Percentiles rank a stretch among this genome's conserved stretches.
Conservation (phyloP, 2,797 vertebrate species). For the Adelosebastes latens region DNA sequence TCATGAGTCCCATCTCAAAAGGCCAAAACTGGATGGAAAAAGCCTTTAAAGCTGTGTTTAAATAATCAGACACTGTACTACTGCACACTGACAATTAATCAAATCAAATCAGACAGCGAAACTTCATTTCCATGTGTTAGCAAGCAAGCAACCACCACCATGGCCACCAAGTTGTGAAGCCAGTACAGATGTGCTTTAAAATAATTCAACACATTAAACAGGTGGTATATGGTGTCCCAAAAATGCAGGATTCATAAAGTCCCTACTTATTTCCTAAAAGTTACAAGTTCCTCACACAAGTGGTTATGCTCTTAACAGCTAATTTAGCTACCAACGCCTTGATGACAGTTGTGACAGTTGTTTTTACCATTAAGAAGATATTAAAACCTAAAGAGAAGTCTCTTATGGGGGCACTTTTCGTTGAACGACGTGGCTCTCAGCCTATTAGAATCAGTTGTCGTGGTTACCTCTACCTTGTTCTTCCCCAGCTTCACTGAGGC, state of each 20-base stretch:
- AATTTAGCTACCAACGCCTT: not conserved
- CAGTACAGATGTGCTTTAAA: not conserved
- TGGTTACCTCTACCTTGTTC: not conserved
- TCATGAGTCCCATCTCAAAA: conserved; percentile 20
- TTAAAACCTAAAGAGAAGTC: not conserved
- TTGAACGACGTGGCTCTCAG: not conserved
- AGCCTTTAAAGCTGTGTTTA: conserved; percentile 10
- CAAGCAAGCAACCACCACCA: not conserved
- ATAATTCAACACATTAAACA: not conserved
- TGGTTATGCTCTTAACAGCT: not conserved
- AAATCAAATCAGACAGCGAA: conserved; percentile 16
- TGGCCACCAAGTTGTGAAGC: not conserved
- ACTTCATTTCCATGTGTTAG: not conserved
- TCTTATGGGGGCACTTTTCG: not conserved
- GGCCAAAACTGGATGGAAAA: conserved; percentile 4
- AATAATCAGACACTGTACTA: conserved; percentile 32
- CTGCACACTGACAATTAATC: conserved; percentile 17
- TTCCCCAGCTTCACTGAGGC: not conserved
- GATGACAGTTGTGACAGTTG: not conserved
- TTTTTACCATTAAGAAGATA: not conserved
- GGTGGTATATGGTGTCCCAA: not conserved
- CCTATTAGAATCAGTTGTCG: not conserved
- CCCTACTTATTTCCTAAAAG: not conserved
- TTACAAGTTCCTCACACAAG: not conserved
- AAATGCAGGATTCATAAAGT: not conserved